These are phyloP conservation scores for Xestia rhomboidea DNA, from an alignment of 2,888 invertebrate genomes.

Conservation along the genomic window DNA sequence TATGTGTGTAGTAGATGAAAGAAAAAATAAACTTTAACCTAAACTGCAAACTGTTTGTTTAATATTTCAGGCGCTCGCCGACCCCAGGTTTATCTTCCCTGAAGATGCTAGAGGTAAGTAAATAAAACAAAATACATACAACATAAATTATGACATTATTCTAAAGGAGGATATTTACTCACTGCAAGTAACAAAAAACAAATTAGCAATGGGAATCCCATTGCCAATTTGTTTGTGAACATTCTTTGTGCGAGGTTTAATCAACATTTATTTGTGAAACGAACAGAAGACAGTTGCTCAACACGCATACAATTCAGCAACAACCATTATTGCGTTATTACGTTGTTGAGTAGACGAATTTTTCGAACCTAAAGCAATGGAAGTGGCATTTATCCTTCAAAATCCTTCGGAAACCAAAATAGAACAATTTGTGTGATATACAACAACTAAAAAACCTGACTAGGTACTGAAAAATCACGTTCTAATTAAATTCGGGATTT, in stretches of 20 bases:
- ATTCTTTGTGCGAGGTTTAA: not conserved
- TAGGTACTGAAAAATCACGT: no score
- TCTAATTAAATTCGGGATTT: no score
- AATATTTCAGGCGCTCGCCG: constrained; percentile 32
- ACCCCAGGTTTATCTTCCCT: constrained; percentile 34
- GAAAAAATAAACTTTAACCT: not conserved
- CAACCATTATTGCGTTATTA: not conserved
- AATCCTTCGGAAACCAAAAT: not conserved
- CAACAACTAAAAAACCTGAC: no score
- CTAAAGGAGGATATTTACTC: not conserved
- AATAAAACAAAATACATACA: not conserved
- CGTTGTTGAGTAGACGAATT: not conserved
- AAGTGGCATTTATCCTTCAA: not conserved
- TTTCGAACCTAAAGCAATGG: not conserved
- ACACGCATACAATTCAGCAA: not conserved
- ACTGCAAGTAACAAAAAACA: not conserved
- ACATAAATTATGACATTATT: not conserved
- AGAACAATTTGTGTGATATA: no score
- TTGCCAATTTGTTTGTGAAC: not conserved
- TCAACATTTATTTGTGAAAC: not conserved
- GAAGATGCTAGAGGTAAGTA: constrained; percentile 44
- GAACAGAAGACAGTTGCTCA: not conserved
- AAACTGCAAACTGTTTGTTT: not conserved
- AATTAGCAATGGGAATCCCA: no score
- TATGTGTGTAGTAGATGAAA: not conserved